phyloP scores from a whole-genome alignment of 2,888 invertebrate species.

The Ischnus inquisitorius region DNA sequence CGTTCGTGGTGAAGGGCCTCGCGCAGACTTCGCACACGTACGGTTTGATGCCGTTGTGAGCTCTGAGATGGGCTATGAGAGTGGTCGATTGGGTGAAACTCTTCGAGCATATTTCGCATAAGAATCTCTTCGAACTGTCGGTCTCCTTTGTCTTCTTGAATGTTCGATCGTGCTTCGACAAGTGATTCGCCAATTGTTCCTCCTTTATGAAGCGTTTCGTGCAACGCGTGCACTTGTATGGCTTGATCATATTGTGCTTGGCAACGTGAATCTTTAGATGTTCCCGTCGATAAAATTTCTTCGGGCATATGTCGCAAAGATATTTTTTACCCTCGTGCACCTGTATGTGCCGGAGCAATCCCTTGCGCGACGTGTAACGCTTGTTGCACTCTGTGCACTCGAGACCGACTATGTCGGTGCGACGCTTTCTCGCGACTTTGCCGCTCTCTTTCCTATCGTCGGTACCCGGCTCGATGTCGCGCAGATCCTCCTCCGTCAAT shows the following conservation, averaged over 20 bases:
- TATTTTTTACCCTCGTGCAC: constrained; percentile 85
- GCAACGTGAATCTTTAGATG: constrained; percentile 84
- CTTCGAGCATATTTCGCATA: constrained; percentile 84
- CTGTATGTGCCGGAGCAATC: constrained; percentile 81
- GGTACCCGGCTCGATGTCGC: constrained; percentile 81
- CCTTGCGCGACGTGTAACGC: constrained; percentile 83
- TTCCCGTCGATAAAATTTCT: constrained; percentile 83
- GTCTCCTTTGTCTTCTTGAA: constrained; percentile 83
- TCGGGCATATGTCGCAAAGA: constrained; percentile 84
- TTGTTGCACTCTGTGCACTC: constrained; percentile 84
- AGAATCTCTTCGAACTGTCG: constrained; percentile 81
- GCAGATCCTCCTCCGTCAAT: constrained; percentile 82
- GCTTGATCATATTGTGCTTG: constrained; percentile 84
- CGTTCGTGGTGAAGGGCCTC: constrained; percentile 83
- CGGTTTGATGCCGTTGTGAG: constrained; percentile 84
- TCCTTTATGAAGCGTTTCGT: constrained; percentile 84
- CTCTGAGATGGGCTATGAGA: constrained; percentile 82
- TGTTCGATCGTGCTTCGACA: constrained; percentile 82
- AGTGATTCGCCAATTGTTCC: constrained; percentile 82
- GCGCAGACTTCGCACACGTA: constrained; percentile 84
- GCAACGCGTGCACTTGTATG: constrained; percentile 83
- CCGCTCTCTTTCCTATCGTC: constrained; percentile 79
- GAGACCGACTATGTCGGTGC: constrained; percentile 83
- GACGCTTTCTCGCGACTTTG: constrained; percentile 80
- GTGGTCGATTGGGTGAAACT: constrained; percentile 84